Evolutionary conservation across 2,797 vertebrate species (phyloP), one percentile per base, ranked within the genome.

Genomic region (Centroberyx gerrardi): DNA sequence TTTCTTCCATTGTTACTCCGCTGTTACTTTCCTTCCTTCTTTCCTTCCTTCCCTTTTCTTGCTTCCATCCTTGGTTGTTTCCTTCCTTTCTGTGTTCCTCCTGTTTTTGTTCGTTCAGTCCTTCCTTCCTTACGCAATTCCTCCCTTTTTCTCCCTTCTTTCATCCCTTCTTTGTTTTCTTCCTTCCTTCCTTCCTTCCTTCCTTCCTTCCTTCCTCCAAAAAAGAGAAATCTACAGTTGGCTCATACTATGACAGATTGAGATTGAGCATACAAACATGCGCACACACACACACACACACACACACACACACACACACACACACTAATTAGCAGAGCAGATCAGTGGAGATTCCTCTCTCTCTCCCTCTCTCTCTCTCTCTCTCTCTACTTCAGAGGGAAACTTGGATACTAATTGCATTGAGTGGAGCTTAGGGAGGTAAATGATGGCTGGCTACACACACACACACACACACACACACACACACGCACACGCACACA

Each of bases 361-460:
- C n/a, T n/a, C n/a, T n/a, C n/a, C n/a, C n/a, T n/a, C n/a, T n/a
- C n/a, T n/a, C n/a, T n/a, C n/a, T n/a, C n/a, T n/a, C n/a, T n/a
- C n/a, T 80, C 71, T 84, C 76, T 82, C 54, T 76, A 80, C 76
- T 85, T 88, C 84, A 83, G 82, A 91, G 67, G 44, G 74, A 88
- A 88, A 68, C 60, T 58, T 72, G 76, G 77, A 87, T 82, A 80
- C 65, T 85, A 82, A 82, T 90, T 85, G 86, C 80, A 60, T 49
- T 87, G 86, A 87, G 86, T 80, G 75, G 65, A 82, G 83, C 84
- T 90, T 73, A 68, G 71, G 72, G 83, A 74, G 83, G 78, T 83
- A 80, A 85, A 89, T 29, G 64, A 61, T 61, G 60, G 46, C 44
- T 83, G 12, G 4, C 65, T 68, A 79, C n/a, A n/a, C n/a, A n/a